Evolutionary conservation across 2,888 invertebrate species (phyloP), one percentile per base, ranked within the genome.

Genomic region (Prenolepis imparis): DNA sequence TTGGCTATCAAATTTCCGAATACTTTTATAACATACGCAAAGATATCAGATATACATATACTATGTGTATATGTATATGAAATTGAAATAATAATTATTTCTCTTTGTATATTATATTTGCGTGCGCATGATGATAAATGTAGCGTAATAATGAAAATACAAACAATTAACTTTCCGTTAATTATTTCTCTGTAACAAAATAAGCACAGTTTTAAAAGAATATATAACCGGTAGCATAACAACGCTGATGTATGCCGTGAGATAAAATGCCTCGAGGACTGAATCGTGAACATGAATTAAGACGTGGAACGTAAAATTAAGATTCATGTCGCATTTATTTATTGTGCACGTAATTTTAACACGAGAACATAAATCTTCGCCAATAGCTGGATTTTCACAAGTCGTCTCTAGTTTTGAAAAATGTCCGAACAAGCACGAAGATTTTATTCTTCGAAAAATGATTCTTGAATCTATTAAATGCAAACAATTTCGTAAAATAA

Each of bases 281-380:
- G 32, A 57, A 70, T 70, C 44, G 78, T 70, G 24, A 59, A 78
- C n/a, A 44, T 44, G 59, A 78, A 70, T 78, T 70, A 70, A 78
- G 70, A 70, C 21, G 12, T 44, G 57, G n/a, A 70, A 70, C 70
- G 15, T 57, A 36, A 78, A 41, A 78, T 80, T 78, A 44, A 78
- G 70, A 78, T 72, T 44, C 44, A 21, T 59, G 11, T 70, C 59
- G 57, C 66, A 32, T 11, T 78, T 70, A 70, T 70, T 70, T 78
- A 70, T 70, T 59, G 3, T n/a, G 11, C 21, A 32, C 57, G 57
- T 44, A 59, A 44, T 70, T 78, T 57, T 44, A 67, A n/a, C n/a
- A n/a, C 48, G 8, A 2, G 28, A 11, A 11, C 21, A 24, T 61
- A 44, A 44, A 72, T 72, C 18, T 18, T 21, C 48, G 36, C 52